phyloP scores from a whole-genome alignment of 1,140 invertebrate species.

The Drosophila paulistorum region DNA sequence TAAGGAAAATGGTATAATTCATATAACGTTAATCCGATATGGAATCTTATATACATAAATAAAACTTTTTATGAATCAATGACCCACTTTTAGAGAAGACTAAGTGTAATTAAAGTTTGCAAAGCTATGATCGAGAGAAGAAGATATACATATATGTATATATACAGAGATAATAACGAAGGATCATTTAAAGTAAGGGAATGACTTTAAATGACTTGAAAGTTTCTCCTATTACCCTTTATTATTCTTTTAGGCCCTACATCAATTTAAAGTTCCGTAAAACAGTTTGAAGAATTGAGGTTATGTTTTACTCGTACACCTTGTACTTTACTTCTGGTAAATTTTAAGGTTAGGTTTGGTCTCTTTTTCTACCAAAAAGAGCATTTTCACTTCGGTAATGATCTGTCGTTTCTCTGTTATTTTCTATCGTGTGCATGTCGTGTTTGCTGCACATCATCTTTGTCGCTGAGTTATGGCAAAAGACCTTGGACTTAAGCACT shows the following conservation, averaged over 20 bases:
- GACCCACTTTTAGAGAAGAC: neutral
- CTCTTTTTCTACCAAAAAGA: neutral
- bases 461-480: conserved; percentile 70
- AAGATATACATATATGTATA: no score
- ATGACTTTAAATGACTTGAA: no score
- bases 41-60: neutral
- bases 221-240: neutral
- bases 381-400: conserved; percentile 1
- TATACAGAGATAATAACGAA: no score
- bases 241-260: no score
- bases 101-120: neutral
- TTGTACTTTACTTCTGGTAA: neutral
- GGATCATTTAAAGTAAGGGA: no score
- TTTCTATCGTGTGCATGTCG: neutral
- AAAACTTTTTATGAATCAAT: neutral
- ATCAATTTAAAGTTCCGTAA: neutral
- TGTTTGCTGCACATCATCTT: conserved; percentile 52
- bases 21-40: neutral
- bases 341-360: neutral
- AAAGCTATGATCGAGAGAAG: no score
- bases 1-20: neutral
- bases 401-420: neutral
- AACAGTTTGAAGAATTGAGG: no score
- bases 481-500: conserved; percentile 73
- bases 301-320: no score